Percentiles rank a stretch among this genome's conserved stretches.
These are phyloP conservation scores for Amblyjoppa fuscipennis DNA, from an alignment of 2,888 invertebrate species.

Conservation along the genomic window DNA sequence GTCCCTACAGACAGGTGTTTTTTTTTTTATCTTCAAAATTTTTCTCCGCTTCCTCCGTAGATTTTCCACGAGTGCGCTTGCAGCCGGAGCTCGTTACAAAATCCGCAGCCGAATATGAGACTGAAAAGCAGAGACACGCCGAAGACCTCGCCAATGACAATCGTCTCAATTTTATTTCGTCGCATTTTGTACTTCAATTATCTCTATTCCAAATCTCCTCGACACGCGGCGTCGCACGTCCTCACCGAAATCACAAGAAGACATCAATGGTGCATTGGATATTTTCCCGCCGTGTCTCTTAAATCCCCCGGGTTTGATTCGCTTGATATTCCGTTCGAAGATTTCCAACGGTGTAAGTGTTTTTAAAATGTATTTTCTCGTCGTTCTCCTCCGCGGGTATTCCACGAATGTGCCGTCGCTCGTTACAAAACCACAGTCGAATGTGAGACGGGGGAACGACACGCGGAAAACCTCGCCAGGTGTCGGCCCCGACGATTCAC, in stretches of 20 bases:
- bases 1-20: not conserved
- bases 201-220: not conserved
- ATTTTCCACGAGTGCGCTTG: slow-evolving; percentile 10
- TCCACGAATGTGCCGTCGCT: not conserved
- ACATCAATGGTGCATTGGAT: slow-evolving; percentile 23
- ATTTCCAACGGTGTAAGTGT: not conserved
- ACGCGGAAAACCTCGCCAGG: slow-evolving; percentile 45
- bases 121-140: slow-evolving; percentile 24
- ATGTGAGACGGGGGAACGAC: slow-evolving; percentile 31
- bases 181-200: too few relatives aligned
- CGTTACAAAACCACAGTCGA: slow-evolving; percentile 33
- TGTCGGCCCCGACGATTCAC: slow-evolving; percentile 32
- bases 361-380: not conserved
- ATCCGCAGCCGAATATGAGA: slow-evolving; percentile 22
- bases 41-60: not conserved
- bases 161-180: slow-evolving; percentile 75
- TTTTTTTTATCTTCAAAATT: not conserved
- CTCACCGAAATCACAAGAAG: slow-evolving; percentile 59
- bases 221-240: slow-evolving; percentile 3
- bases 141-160: slow-evolving; percentile 72
- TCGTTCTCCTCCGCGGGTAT: not conserved
- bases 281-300: slow-evolving; percentile 15
- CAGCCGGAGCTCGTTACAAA: slow-evolving; percentile 45
- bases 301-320: slow-evolving; percentile 6
- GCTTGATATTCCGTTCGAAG: not conserved